These are phyloP conservation scores for Metellina segmentata DNA, from an alignment of 2,888 invertebrate species.

Conservation along the genomic window DNA sequence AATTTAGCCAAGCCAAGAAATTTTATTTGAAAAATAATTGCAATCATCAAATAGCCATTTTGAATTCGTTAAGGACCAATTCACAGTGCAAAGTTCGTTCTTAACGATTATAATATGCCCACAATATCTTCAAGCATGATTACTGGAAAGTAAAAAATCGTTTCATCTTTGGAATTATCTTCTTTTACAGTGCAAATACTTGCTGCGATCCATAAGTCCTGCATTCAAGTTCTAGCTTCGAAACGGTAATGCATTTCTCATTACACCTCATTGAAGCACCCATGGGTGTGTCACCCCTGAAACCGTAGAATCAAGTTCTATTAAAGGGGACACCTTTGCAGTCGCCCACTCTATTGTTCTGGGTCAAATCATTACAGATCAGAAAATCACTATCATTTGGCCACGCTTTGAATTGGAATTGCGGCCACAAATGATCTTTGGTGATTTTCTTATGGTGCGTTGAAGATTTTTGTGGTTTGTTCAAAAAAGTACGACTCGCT, in stretches of 20 bases:
- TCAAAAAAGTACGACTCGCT: not conserved
- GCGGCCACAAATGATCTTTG: slow-evolving; percentile 56
- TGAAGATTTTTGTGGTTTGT: slow-evolving; percentile 31
- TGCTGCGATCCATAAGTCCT: too few relatives aligned
- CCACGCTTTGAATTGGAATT: slow-evolving; percentile 25
- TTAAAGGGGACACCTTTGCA: slow-evolving; percentile 28
- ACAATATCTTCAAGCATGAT: too few relatives aligned
- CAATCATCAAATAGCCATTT: too few relatives aligned
- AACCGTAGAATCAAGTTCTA: slow-evolving; percentile 55
- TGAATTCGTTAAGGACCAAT: too few relatives aligned
- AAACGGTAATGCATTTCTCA: not conserved
- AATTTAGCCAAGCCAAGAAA: too few relatives aligned
- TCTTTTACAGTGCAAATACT: too few relatives aligned
- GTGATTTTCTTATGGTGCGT: not conserved
- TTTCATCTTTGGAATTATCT: too few relatives aligned
- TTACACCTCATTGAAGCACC: not conserved
- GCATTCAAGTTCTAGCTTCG: not conserved
- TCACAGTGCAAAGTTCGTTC: too few relatives aligned
- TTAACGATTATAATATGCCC: too few relatives aligned
- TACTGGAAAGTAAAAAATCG: too few relatives aligned
- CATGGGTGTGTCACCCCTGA: not conserved
- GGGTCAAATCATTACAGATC: slow-evolving; percentile 56
- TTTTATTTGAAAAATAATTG: too few relatives aligned
- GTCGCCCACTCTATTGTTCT: slow-evolving; percentile 58
- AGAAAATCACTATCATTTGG: slow-evolving; percentile 60